These are phyloP conservation scores for Chroicocephalus ridibundus DNA, from an alignment of 2,113 vertebrate genomes.

Conservation along the genomic window DNA sequence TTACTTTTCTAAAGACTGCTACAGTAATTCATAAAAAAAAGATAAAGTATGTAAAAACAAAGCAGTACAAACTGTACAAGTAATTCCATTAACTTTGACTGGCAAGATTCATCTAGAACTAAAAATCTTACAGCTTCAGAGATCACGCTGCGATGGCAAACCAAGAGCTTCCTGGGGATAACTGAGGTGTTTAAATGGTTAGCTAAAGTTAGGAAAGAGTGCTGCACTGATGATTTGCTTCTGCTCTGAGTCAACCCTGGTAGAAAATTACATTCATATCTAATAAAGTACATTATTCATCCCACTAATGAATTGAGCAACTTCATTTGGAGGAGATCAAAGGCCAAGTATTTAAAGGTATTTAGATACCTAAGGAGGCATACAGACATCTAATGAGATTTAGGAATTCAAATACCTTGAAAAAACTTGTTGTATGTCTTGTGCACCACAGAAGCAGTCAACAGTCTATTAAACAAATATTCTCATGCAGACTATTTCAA, in stretches of 20 bases:
- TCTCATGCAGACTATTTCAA: conserved; percentile 12
- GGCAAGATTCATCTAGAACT: not conserved
- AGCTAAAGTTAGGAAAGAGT: not conserved
- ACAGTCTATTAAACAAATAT: conserved; percentile 5
- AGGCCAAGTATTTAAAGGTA: conserved; percentile 25
- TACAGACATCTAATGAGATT: not conserved
- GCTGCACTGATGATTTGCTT: not conserved
- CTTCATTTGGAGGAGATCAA: conserved; percentile 8
- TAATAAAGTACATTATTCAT: conserved; percentile 14
- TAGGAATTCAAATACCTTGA: not conserved
- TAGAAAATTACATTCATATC: conserved; percentile 8
- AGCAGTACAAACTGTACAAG: not conserved
- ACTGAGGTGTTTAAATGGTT: not conserved
- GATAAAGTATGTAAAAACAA: conserved; percentile 10
- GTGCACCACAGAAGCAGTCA: not conserved
- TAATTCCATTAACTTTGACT: not conserved
- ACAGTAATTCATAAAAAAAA: not conserved
- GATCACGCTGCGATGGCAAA: not conserved
- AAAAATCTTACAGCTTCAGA: not conserved
- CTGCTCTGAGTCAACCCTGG: not conserved
- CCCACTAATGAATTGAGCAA: not conserved
- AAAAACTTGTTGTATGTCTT: not conserved
- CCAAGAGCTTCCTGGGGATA: not conserved
- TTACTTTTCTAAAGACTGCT: not conserved
- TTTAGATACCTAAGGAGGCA: not conserved